Evolutionary conservation across 2,888 invertebrate species (phyloP).

Genomic region (Mechanitis mazaeus): DNA sequence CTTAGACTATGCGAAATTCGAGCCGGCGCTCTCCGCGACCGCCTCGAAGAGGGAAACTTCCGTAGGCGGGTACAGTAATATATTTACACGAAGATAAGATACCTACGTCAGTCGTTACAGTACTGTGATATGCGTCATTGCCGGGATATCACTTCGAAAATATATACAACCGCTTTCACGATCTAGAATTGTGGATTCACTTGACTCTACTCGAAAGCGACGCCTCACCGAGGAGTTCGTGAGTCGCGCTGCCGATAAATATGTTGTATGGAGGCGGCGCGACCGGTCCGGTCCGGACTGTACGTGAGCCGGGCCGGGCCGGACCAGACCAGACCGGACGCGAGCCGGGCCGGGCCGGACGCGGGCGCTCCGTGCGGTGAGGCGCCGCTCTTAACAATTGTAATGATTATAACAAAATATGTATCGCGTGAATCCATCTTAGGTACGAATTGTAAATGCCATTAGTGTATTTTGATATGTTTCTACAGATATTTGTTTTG

Average conservation of each 20-base stretch:
- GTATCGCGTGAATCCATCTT: conserved; percentile 24
- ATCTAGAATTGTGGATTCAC: conserved; percentile 19
- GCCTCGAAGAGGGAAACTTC: conserved; percentile 21
- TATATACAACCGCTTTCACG: conserved; percentile 20
- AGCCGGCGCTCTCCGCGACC: conserved; percentile 25
- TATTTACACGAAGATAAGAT: conserved; percentile 50
- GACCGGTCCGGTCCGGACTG: too few species aligned
- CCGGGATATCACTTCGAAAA: conserved; percentile 61
- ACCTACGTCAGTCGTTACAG: conserved; percentile 58
- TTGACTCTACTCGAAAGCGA: conserved; percentile 12
- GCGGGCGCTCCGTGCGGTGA: conserved; percentile 8
- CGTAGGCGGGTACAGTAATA: conserved; percentile 39
- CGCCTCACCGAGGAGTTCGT: conserved; percentile 4
- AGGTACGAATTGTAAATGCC: conserved; percentile 29
- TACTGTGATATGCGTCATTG: conserved; percentile 73
- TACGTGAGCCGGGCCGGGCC: neutral
- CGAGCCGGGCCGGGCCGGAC: neutral
- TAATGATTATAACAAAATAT: conserved; percentile 17
- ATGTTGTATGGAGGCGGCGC: conserved; percentile 14
- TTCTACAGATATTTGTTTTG: conserved; percentile 29
- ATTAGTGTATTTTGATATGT: conserved; percentile 31
- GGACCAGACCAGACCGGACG: neutral
- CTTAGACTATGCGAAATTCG: conserved; percentile 31
- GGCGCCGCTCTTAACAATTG: conserved; percentile 15
- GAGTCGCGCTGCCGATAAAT: conserved; percentile 3